Conservation (phyloP, 2,888 invertebrate genomes). For the Apodemia zela region DNA sequence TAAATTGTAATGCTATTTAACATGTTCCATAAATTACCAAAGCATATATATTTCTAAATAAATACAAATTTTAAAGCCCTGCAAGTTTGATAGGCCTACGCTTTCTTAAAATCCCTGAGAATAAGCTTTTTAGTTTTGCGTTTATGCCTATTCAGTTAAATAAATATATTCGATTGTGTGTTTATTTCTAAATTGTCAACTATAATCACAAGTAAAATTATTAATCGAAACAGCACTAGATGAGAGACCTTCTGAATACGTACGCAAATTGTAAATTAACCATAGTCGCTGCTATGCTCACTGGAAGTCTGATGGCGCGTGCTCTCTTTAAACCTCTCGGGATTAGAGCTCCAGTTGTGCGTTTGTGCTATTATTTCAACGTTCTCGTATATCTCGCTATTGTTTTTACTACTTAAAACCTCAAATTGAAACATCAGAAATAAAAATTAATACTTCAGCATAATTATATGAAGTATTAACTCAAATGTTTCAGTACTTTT, state of each 20-base stretch:
- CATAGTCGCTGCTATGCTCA: slow-evolving; percentile 34
- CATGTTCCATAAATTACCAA: too few relatives aligned
- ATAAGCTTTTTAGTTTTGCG: too few relatives aligned
- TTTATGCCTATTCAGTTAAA: not conserved
- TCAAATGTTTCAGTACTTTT: too few relatives aligned
- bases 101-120: too few relatives aligned
- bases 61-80: too few relatives aligned
- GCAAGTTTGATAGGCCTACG: too few relatives aligned
- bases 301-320: slow-evolving; percentile 53
- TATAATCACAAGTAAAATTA: not conserved
- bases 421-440: not conserved
- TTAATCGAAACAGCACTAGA: not conserved
- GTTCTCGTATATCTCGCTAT: slow-evolving; percentile 52
- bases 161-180: not conserved
- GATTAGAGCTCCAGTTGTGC: slow-evolving; percentile 63
- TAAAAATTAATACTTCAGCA: too few relatives aligned
- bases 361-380: slow-evolving; percentile 57
- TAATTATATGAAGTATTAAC: too few relatives aligned
- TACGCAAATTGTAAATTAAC: slow-evolving; percentile 65
- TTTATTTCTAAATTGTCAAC: not conserved
- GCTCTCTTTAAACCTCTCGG: slow-evolving; percentile 51
- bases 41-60: too few relatives aligned
- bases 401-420: slow-evolving; percentile 47
- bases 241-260: slow-evolving; percentile 38
- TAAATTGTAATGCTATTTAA: too few relatives aligned